Base-by-base conservation (phyloP, 2,113 vertebrate species). In the Tapirus terrestris region DNA sequence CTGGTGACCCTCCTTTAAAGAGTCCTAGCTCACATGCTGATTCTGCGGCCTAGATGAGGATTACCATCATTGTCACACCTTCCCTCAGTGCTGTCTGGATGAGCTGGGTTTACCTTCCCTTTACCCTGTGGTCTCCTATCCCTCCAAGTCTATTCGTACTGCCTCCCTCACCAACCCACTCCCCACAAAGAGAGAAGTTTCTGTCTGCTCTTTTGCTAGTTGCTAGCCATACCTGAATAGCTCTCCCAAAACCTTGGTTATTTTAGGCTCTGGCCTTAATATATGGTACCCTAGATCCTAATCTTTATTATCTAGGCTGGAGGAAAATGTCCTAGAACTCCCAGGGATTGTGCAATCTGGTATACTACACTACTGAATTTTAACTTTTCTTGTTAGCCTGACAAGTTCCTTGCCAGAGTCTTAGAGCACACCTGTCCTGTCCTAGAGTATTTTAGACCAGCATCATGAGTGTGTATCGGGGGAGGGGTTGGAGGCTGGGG, bases 261-360 rank as follows among this genome's bases (percentile, higher is more conserved):
- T 88, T 85, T 67, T 80, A 65, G 36, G 76, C n/a, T 60, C 43
- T 96, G 77, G 65, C 81, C 27, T 95, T 56, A 48, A 67, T 61
- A 63, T 23, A 43, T 33, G 17, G 23, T 27, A 95, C 23, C 18
- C 58, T 60, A 83, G 75, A 82, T 29, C 45, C 51, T 93, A 45
- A 86, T 65, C 79, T 70, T 67, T 81, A 83, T 13, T 33, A 53
- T 1, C 1, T 56, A 25, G 60, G 60, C 14, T 94, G 51, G 51
- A 94, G 25, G 80, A 70, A 84, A 95, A 86, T 25, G 16, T 36
- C 20, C 48, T 51, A 91, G 81, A 95, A 63, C 2, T 21, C 48
- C 5, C 2, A 51, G 18, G 11, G 36, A 29, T 14, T 58, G 72
- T 92, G 29, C 4, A n/a, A 27, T 31, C 27, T 79, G 72, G 7